phyloP scores from a whole-genome alignment of 2,797 vertebrate genomes.

The Clarias pachynema region DNA sequence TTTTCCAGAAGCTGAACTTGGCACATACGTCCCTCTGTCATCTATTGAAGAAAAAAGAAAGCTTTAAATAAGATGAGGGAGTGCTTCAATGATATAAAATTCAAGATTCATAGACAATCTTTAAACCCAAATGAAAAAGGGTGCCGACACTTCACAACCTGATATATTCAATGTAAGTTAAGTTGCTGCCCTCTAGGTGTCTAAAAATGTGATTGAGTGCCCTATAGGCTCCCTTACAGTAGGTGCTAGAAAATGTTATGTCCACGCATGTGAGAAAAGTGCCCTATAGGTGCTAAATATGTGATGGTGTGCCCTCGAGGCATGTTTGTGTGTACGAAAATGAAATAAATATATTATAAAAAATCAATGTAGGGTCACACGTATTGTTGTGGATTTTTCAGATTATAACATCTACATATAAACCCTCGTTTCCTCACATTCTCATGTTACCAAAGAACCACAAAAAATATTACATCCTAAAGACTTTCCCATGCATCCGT shows the following conservation, averaged over 20 bases:
- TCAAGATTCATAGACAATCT: too few relatives aligned
- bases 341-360: too few relatives aligned
- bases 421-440: neutral
- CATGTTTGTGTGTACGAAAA: too few relatives aligned
- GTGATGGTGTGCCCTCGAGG: too few relatives aligned
- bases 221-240: too few relatives aligned
- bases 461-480: neutral
- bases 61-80: neutral
- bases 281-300: too few relatives aligned
- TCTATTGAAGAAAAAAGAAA: slow-evolving; percentile 71
- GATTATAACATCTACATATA: neutral
- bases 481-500: neutral
- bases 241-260: too few relatives aligned
- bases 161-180: neutral
- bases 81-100: neutral
- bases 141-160: neutral
- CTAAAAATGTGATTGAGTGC: too few relatives aligned
- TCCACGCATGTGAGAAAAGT: too few relatives aligned
- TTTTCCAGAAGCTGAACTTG: slow-evolving; percentile 96
- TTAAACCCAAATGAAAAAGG: neutral
- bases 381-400: too few relatives aligned
- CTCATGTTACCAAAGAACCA: neutral
- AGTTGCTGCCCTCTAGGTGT: too few relatives aligned
- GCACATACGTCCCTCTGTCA: slow-evolving; percentile 95
- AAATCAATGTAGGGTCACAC: too few relatives aligned